Base-by-base conservation (phyloP, 1,140 invertebrate genomes). In the Onthophagus taurus region DNA sequence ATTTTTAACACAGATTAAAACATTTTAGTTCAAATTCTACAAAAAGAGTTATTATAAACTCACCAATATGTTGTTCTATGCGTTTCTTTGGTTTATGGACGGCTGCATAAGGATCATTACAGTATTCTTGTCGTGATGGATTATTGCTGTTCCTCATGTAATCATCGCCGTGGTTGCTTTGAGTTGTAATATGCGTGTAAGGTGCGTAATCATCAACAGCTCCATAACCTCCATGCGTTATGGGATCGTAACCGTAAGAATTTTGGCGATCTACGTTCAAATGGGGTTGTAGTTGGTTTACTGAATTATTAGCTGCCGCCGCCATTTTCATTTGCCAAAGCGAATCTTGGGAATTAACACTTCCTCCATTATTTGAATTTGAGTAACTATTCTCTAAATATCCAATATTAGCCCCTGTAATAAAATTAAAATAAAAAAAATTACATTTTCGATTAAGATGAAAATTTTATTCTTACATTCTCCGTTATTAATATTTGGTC, bases 311-410 rank as follows among this genome's bases (percentile, higher is more conserved):
- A 38, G 75, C 74, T 1, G 79, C 79, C 3, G 80, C 81, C 0
- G 80, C 81, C 72, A 84, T 83, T 68, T 91, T 90, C 74, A 90
- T 84, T 68, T 92, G 88, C 88, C 89, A 93, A 50, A 93, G 70
- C n/a, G 88, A 92, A 63, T 93, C 89, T 63, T 93, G 89, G 1
- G 88, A 91, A 68, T 93, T 90, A 24, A 93, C 88, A 42, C 87
- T 90, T 37, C 89, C 88, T 16, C 87, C 88, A 66, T 92, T 89
- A 67, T 90, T 89, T 38, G 86, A 89, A 63, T 90, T 91, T 30
- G 85, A 87, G 67, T 90, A 91, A 63, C 85, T 89, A 66, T 89
- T 89, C 57, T 90, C 86, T 69, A 89, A 81, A 69, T 88, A 89
- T 36, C 81, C 83, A 77, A 89, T 88, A 64, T 86, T 87, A 48